Evolutionary conservation across 2,797 vertebrate genomes (phyloP).

Genomic region (Acanthiza pusilla): DNA sequence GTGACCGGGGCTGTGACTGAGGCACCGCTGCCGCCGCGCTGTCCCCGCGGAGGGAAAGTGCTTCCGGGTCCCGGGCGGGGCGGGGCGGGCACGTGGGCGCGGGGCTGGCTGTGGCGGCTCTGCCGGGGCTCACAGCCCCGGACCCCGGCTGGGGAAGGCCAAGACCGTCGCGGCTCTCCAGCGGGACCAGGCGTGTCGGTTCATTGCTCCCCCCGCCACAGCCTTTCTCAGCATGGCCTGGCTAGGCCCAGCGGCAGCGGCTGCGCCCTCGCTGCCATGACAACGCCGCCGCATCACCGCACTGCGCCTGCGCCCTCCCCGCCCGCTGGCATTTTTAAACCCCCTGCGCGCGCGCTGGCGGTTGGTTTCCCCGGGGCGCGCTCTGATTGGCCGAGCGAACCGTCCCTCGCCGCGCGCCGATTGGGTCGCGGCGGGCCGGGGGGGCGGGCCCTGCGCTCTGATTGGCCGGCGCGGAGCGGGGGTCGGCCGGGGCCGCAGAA

Average conservation of each 20-base stretch:
- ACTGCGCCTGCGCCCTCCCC: background rate
- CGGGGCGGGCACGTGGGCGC: background rate
- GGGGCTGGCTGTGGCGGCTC: background rate
- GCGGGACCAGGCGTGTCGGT: too few species aligned
- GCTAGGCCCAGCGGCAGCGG: background rate
- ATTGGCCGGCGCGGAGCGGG: background rate
- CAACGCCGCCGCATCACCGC: background rate
- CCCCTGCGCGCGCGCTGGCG: background rate
- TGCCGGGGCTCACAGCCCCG: background rate
- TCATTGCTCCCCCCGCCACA: background rate
- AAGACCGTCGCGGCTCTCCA: background rate
- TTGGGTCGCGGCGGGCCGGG: rapidly evolving
- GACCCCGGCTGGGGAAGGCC: background rate
- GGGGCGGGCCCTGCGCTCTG: rapidly evolving
- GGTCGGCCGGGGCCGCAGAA: background rate
- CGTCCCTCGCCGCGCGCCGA: rapidly evolving
- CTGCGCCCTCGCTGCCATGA: background rate
- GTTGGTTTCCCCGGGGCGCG: background rate
- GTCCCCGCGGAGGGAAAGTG: conserved; percentile 31
- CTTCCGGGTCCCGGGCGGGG: conserved; percentile 17
- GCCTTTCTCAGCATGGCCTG: background rate
- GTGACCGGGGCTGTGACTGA: background rate
- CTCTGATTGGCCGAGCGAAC: background rate
- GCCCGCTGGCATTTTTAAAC: conserved; percentile 26
- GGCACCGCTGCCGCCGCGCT: background rate